These are phyloP conservation scores for Orthosia gracilis DNA, from an alignment of 2,888 invertebrate genomes.

Conservation along the genomic window DNA sequence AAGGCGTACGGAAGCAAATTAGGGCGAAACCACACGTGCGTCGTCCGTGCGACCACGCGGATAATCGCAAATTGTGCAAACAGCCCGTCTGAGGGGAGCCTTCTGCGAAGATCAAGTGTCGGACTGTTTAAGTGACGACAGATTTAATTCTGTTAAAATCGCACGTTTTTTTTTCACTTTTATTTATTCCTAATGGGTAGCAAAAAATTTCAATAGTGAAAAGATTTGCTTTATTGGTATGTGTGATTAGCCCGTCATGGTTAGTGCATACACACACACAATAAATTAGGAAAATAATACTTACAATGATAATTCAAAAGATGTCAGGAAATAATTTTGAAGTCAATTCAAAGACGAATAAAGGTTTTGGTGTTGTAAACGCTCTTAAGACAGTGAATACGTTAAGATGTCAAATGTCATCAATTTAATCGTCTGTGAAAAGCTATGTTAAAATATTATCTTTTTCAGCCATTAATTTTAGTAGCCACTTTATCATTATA, in stretches of 20 bases:
- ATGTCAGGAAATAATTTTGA: no score
- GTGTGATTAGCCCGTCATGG: conserved; percentile 15
- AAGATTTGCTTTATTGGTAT: not conserved
- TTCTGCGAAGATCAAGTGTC: conserved; percentile 65
- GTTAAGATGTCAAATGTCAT: no score
- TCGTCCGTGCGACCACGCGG: conserved; percentile 61
- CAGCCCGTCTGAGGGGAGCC: conserved; percentile 59
- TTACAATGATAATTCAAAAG: no score
- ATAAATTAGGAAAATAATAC: not conserved
- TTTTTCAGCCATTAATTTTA: no score
- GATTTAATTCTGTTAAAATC: conserved; percentile 62
- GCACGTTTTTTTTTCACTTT: conserved; percentile 14
- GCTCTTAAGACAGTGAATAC: no score
- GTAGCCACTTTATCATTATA: no score
- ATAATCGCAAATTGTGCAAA: conserved; percentile 72
- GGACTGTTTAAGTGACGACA: conserved; percentile 67
- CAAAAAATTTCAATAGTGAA: not conserved
- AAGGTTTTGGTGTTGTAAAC: no score
- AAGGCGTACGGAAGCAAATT: conserved; percentile 56
- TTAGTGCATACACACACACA: not conserved
- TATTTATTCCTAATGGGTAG: not conserved
- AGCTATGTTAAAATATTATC: no score
- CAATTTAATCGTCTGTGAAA: no score
- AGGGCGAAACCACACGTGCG: conserved; percentile 67
- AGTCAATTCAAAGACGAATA: no score